These are phyloP conservation scores for Perithous albicinctus DNA, from an alignment of 2,888 invertebrate species.

Conservation along the genomic window DNA sequence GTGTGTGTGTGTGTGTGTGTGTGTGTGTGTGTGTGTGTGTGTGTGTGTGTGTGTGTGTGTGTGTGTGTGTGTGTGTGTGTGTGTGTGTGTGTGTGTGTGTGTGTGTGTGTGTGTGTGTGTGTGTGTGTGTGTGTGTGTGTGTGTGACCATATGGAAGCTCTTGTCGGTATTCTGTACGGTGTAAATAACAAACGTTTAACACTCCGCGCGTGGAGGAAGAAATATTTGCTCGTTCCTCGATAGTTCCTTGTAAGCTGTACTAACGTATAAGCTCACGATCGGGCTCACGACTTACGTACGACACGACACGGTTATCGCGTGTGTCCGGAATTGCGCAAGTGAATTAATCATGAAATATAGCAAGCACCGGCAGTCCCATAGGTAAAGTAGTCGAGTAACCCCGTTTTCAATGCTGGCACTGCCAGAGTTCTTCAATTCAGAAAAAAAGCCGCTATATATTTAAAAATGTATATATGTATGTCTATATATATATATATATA, in stretches of 20 bases:
- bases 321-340: constrained; percentile 59
- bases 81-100: too few relatives aligned
- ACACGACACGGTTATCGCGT: constrained; percentile 44
- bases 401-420: constrained; percentile 14
- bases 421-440: constrained; percentile 7
- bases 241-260: constrained; percentile 8
- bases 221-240: constrained; percentile 49
- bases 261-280: constrained; percentile 25
- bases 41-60: too few relatives aligned
- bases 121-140: too few relatives aligned
- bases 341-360: constrained; percentile 58
- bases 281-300: constrained; percentile 20
- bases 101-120: too few relatives aligned
- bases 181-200: constrained; percentile 13
- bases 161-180: neutral
- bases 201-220: constrained; percentile 13
- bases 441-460: neutral
- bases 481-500: too few relatives aligned
- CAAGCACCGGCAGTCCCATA: constrained; percentile 18
- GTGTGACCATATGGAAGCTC: constrained; percentile 8
- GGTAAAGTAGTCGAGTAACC: constrained; percentile 20
- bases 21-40: too few relatives aligned
- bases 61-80: too few relatives aligned
- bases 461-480: too few relatives aligned
- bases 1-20: too few relatives aligned